A percentile compares a stretch with the other conserved stretches of the same genome.
Evolutionary conservation across 2,113 vertebrate genomes (phyloP).

Genomic region (Litocranius walleri): DNA sequence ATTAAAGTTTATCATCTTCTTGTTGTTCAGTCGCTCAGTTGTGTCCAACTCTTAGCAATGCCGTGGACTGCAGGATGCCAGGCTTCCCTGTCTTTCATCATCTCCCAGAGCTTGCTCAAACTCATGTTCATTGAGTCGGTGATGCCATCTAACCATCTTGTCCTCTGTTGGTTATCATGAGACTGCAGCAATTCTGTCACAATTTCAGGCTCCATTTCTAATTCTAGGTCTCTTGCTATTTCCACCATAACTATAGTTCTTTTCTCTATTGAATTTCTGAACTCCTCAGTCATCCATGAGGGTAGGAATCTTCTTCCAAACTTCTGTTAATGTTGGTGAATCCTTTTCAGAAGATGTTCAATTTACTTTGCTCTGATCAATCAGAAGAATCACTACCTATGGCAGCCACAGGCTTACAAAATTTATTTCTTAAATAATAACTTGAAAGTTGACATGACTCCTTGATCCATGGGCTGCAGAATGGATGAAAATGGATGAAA

Average conservation of each 20-base stretch:
- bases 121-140: neutral
- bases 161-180: neutral
- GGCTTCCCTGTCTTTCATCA: neutral
- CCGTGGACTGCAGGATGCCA: accelerated
- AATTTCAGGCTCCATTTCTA: neutral
- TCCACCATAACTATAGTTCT: neutral
- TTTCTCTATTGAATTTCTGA: neutral
- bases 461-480: neutral
- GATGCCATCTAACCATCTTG: neutral
- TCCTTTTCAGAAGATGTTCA: neutral
- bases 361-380: neutral
- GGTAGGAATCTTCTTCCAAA: neutral
- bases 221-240: neutral
- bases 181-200: neutral
- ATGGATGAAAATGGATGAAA: neutral
- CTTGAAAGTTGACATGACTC: neutral
- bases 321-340: neutral
- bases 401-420: neutral
- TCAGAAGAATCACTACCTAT: neutral
- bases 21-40: neutral
- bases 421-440: neutral
- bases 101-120: neutral
- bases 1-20: neutral
- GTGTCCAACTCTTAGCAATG: neutral
- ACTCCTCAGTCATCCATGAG: neutral